phyloP scores from a whole-genome alignment of 2,113 vertebrate genomes.

The Macheiramphus alcinus region DNA sequence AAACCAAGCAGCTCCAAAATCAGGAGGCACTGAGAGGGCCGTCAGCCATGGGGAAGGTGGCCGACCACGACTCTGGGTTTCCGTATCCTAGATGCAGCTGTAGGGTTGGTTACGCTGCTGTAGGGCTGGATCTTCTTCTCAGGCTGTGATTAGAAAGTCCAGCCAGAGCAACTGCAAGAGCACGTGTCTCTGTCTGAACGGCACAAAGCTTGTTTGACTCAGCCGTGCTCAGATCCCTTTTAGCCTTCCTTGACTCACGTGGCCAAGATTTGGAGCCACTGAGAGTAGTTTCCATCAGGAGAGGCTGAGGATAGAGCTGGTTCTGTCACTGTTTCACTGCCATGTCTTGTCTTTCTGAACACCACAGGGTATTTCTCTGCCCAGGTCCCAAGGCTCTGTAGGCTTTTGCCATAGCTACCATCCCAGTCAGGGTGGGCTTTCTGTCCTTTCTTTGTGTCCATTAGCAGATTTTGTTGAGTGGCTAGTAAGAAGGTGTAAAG shows the following conservation, averaged over 20 bases:
- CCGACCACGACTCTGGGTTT: accelerated
- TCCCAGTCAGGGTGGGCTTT: not conserved
- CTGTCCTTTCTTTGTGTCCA: not conserved
- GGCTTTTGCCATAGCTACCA: not conserved
- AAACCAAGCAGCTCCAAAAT: not conserved
- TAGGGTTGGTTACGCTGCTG: not conserved
- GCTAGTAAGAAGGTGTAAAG: not conserved
- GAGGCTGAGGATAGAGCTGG: not conserved
- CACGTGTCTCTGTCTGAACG: not conserved
- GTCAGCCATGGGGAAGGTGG: not conserved
- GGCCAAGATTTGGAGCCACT: not conserved
- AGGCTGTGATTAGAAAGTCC: not conserved
- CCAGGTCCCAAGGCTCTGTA: not conserved
- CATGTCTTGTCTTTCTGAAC: not conserved
- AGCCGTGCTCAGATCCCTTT: not conserved
- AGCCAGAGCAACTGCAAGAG: not conserved
- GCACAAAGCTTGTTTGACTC: not conserved
- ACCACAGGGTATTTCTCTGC: not conserved
- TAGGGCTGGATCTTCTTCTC: not conserved
- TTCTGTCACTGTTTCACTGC: not conserved
- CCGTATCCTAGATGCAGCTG: not conserved
- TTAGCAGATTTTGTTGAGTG: not conserved
- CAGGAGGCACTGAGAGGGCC: not conserved
- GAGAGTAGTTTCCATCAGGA: not conserved
- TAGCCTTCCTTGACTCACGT: not conserved